A percentile compares a stretch with the other conserved stretches of the same genome.
These are phyloP conservation scores for Chaetura pelagica DNA, from an alignment of 2,113 vertebrate genomes.

Conservation along the genomic window DNA sequence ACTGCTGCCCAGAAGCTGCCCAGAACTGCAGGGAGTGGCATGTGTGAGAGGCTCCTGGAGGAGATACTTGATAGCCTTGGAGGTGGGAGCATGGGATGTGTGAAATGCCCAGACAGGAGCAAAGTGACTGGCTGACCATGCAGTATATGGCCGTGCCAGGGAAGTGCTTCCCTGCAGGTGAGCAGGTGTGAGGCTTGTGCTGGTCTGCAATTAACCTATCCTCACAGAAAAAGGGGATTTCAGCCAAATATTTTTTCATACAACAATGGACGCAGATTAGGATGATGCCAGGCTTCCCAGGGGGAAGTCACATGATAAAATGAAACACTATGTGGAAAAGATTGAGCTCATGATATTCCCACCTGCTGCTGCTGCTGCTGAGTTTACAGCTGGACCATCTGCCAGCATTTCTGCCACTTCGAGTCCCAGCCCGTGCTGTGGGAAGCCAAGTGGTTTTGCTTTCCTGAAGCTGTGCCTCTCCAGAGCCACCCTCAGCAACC, in stretches of 20 bases:
- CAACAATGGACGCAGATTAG: background rate
- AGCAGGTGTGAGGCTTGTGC: background rate
- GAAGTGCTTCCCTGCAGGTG: background rate
- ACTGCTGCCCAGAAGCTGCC: rapidly evolving
- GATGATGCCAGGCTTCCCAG: background rate
- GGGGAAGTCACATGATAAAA: background rate
- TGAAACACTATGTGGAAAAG: background rate
- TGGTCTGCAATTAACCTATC: background rate
- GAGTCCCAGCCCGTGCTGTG: rapidly evolving
- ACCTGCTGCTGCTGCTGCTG: background rate
- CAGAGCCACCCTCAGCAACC: background rate
- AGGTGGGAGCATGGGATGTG: rapidly evolving
- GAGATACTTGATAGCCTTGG: background rate
- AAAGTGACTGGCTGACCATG: background rate
- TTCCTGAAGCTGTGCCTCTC: background rate
- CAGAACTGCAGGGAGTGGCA: rapidly evolving
- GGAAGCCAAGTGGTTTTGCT: background rate
- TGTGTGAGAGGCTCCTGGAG: background rate
- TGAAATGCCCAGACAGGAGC: rapidly evolving
- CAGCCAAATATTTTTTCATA: background rate
- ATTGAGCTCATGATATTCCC: rapidly evolving
- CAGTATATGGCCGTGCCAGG: background rate
- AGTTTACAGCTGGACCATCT: background rate
- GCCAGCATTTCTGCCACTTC: background rate
- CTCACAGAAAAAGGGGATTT: background rate